Base-by-base conservation (phyloP, 2,888 invertebrate species). In the Scrobipalpa atriplicella region DNA sequence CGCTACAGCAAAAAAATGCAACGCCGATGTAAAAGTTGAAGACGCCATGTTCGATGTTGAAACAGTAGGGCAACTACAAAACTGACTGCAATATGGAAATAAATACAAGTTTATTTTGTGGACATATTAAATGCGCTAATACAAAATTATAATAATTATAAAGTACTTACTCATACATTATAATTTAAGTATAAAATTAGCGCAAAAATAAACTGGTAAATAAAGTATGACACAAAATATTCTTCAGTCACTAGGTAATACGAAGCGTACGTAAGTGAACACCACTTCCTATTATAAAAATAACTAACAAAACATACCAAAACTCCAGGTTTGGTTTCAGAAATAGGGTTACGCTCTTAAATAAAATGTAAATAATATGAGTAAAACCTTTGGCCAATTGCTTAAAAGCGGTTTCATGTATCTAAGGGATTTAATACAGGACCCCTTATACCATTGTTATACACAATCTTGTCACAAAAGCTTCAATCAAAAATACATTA, bases 1-100 rank as follows among this genome's bases (percentile, higher is more conserved):
- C 2, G 68, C 65, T 47, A 66, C 65, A 18, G 67, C 66, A 38
- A 70, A 70, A 61, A 66, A 67, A 5, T 68, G 65, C 8, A 70
- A 2, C 16, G 70, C 68, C 29, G 68, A 67, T 9, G 64, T 38
- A 64, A 70, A 70, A 1, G 54, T 62, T n/a, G 18, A 8, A 16
- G 62, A 16, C 1, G 62, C 66, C 21, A 13, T 21, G 21, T 21
- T 21, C 3, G 54, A 21, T 9, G 54, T 18, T 10, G 10, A 19
- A 19, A 52, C 19, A 52, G 52, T 5, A 56, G 54, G 54, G 21
- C 54, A 56, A 21, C 6, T 21, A 56, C 21, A 21, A 21, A 11
- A 13, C 2, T 19, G 13, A 11, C 54, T 56, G 29, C 1, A 21
- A 21, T 7, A 54, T n/a, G n/a, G n/a, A n/a, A n/a, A n/a, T n/a